Evolutionary conservation across 1,140 invertebrate species (phyloP), one percentile per base, ranked within the genome.

Genomic region (Thaumatotibia leucotreta): DNA sequence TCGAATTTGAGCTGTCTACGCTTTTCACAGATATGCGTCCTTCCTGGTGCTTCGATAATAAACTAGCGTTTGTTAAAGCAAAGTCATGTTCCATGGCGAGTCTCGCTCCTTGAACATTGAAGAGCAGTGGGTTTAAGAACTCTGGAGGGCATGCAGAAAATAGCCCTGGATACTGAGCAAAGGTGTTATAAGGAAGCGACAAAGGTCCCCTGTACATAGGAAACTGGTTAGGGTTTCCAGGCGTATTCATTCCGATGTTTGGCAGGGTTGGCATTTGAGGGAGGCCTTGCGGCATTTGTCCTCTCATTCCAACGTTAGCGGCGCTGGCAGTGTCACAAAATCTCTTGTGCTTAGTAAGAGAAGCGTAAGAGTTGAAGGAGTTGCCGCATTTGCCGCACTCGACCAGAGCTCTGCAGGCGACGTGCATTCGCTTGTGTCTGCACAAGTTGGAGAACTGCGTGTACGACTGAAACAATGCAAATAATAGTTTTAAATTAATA

Each of bases 361-460:
- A 97, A 1, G 97, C 97, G 9, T 95, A 94, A 0, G 97, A 98
- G 32, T 95, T 96, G 91, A 99, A 99, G 14, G 96, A 95, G 81
- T 98, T 96, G 6, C 95, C 95, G 85, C 98, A 99, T 93, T 98
- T 98, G 73, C 93, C 94, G 91, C 98, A 99, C 91, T 98, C 97
- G 71, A 97, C 96, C 84, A 96, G 94, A 89, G 95, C 95, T 74
- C 97, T 95, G 82, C 97, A 97, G 79, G 97, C 96, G 11, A 95
- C 95, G 91, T 99, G 99, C 97, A 99, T 99, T 69, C 99, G 97
- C 84, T 99, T 99, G 92, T 99, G 99, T 17, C 99, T 95, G 84
- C 99, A 99, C 74, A 99, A 93, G 88, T 99, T 99, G 10, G 98
- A 99, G 89, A 99, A 99, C 92, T 99, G 99, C 0, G 99, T 99